These are phyloP conservation scores for Masnerella sp. DNA, from an alignment of 2,888 invertebrate genomes.

Conservation along the genomic window DNA sequence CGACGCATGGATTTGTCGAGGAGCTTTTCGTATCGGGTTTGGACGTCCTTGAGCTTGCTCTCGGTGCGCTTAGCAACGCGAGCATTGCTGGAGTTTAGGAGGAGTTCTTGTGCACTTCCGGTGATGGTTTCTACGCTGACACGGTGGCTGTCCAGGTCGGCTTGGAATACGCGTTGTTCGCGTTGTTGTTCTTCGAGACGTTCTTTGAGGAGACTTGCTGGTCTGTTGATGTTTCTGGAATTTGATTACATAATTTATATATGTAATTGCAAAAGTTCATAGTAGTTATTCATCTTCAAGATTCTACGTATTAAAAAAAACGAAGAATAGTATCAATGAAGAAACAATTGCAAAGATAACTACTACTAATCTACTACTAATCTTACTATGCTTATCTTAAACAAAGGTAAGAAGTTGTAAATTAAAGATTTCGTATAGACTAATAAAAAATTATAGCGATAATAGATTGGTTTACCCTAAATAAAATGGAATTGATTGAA, in stretches of 20 bases:
- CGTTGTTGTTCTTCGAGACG: conserved; percentile 93
- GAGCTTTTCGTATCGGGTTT: conserved; percentile 90
- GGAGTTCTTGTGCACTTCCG: conserved; percentile 88
- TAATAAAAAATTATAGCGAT: too few relatives aligned
- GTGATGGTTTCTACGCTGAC: conserved; percentile 91
- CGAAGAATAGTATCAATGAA: too few relatives aligned
- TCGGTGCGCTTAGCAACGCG: conserved; percentile 94
- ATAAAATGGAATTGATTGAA: too few relatives aligned
- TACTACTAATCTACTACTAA: too few relatives aligned
- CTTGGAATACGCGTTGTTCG: conserved; percentile 89
- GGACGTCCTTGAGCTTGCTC: conserved; percentile 91
- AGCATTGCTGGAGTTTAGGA: conserved; percentile 88
- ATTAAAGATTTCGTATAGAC: too few relatives aligned
- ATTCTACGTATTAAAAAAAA: too few relatives aligned
- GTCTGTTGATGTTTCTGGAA: conserved; percentile 83
- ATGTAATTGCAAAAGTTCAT: too few relatives aligned
- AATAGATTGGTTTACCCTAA: not conserved
- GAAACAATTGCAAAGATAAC: too few relatives aligned
- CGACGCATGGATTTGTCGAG: conserved; percentile 88
- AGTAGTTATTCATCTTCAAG: too few relatives aligned
- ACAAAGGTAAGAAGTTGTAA: too few relatives aligned
- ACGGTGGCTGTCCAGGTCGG: conserved; percentile 92
- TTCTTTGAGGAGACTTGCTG: conserved; percentile 92
- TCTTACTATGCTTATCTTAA: too few relatives aligned
- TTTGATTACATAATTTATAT: conserved; percentile 4